Percentiles rank a stretch among this genome's conserved stretches.
Conservation (phyloP, 2,113 vertebrate species). For the Clinocottus analis region DNA sequence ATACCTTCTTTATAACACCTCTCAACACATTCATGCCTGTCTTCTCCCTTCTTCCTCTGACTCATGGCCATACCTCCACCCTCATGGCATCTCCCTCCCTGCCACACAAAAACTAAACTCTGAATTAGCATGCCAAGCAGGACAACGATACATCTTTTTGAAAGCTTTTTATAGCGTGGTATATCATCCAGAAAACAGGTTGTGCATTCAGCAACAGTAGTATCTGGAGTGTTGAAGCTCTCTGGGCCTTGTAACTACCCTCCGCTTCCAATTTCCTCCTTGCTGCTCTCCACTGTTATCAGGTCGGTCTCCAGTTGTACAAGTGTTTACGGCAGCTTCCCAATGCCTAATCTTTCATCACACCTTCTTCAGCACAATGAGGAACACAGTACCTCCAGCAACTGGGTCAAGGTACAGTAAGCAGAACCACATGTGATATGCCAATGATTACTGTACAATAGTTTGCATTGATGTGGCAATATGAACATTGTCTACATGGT, state of each 20-base stretch:
- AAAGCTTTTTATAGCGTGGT: constrained; percentile 68
- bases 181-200: constrained; percentile 71
- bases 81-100: neutral
- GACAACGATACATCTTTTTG: constrained; percentile 65
- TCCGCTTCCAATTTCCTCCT: constrained; percentile 71
- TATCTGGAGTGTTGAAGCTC: constrained; percentile 63
- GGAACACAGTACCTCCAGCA: constrained; percentile 48
- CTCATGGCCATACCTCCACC: constrained; percentile 48
- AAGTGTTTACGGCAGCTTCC: constrained; percentile 70
- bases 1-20: constrained; percentile 74
- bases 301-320: constrained; percentile 67
- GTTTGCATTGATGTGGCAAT: constrained; percentile 22
- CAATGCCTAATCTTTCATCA: constrained; percentile 65
- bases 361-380: constrained; percentile 55
- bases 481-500: neutral
- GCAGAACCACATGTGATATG: neutral
- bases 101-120: constrained; percentile 46
- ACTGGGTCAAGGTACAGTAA: constrained; percentile 20
- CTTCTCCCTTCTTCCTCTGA: constrained; percentile 55
- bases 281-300: constrained; percentile 67
- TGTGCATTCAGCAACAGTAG: constrained; percentile 60
- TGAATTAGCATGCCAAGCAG: constrained; percentile 67
- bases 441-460: constrained; percentile 4
- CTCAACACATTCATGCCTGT: constrained; percentile 73
- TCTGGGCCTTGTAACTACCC: constrained; percentile 60